phyloP scores from a whole-genome alignment of 2,888 invertebrate species.

The Cephus runcator region DNA sequence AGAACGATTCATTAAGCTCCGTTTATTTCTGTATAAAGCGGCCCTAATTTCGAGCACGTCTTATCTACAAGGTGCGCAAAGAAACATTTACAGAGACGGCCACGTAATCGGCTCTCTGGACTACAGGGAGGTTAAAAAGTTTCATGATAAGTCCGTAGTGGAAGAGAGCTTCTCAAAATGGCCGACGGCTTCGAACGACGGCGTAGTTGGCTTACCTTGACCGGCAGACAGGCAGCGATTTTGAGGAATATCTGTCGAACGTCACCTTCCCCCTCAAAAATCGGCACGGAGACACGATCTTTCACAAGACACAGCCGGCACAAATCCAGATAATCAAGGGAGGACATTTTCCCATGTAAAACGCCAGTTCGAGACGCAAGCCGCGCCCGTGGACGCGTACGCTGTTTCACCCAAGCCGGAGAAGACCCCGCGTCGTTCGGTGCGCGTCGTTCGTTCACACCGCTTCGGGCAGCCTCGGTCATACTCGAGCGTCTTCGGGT shows the following conservation, averaged over 20 bases:
- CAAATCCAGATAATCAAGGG: conserved; percentile 61
- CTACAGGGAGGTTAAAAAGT: conserved; percentile 1
- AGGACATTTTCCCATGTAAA: conserved; percentile 58
- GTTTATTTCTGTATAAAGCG: neutral
- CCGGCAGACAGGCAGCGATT: conserved; percentile 78
- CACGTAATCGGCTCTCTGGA: neutral
- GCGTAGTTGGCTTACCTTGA: conserved; percentile 72
- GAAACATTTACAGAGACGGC: neutral
- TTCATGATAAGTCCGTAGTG: neutral
- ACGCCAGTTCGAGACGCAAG: conserved; percentile 55
- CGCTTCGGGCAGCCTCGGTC: conserved; percentile 3
- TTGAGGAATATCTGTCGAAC: conserved; percentile 72
- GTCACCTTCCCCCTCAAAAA: conserved; percentile 77
- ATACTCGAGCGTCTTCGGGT: conserved; percentile 22
- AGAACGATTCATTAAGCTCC: neutral
- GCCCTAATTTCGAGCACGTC: neutral
- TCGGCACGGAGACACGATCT: conserved; percentile 74
- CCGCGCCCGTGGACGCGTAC: conserved; percentile 59
- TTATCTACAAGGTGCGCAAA: neutral
- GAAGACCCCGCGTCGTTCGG: conserved; percentile 40
- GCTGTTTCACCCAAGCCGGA: conserved; percentile 44
- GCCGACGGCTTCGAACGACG: conserved; percentile 45
- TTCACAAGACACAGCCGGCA: conserved; percentile 65
- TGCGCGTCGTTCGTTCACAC: conserved; percentile 38
- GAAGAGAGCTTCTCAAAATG: conserved; percentile 49